Evolutionary conservation across 2,797 vertebrate genomes (phyloP).

Genomic region (Luscinia luscinia): DNA sequence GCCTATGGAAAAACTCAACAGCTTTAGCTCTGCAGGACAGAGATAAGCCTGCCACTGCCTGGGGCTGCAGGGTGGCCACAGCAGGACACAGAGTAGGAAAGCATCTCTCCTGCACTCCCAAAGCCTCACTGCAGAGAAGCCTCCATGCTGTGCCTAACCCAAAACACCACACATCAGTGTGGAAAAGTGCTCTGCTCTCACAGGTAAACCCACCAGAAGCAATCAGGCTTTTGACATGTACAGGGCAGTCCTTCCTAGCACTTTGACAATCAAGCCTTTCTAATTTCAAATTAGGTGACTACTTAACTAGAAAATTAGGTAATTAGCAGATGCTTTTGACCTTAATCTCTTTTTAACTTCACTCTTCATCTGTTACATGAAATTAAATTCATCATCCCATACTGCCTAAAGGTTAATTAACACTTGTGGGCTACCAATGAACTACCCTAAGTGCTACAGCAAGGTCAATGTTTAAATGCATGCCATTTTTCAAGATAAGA

Average conservation of each 20-base stretch:
- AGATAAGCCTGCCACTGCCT: neutral
- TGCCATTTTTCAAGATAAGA: neutral
- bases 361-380: neutral
- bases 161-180: fast-evolving
- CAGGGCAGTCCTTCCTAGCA: neutral
- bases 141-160: neutral
- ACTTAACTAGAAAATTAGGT: neutral
- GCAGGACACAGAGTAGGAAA: neutral
- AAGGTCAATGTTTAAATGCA: neutral
- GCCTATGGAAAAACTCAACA: fast-evolving
- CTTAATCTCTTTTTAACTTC: conserved; percentile 31
- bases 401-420: neutral
- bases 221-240: neutral
- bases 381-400: neutral
- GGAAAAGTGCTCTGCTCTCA: neutral
- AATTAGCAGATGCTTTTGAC: conserved; percentile 32
- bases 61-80: neutral
- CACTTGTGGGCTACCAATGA: neutral
- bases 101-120: neutral
- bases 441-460: neutral
- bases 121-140: neutral
- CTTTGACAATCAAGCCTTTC: neutral
- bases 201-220: neutral
- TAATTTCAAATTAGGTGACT: neutral
- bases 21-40: neutral